Evolutionary conservation across 2,888 invertebrate genomes (phyloP), one percentile per base, ranked within the genome.

Genomic region (Ischnus inquisitorius): DNA sequence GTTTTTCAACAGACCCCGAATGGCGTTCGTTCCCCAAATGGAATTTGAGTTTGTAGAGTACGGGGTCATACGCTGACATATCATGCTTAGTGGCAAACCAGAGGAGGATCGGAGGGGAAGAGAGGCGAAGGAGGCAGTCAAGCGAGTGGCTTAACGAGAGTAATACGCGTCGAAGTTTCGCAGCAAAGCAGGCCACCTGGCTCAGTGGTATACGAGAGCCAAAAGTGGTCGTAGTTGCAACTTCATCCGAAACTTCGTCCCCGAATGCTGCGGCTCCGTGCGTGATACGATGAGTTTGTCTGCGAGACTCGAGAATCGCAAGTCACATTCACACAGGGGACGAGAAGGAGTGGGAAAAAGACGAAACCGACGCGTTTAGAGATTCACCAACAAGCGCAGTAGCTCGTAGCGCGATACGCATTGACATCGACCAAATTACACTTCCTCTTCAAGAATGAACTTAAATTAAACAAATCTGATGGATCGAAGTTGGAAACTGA

Each of bases 131-230:
- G 64, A 79, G 19, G 28, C 54, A 57, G 22, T 64, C 79, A 83
- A 64, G 83, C 62, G 41, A 64, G 54, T 80, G 86, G 88, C 89
- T 90, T 90, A 91, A 91, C 89, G 88, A 90, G 89, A 87, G 88
- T 89, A 91, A 91, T 91, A 89, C 89, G 87, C 88, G 88, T 91
- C 90, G 87, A 91, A 91, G 90, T 91, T 90, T 82, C 57, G 25
- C 82, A 85, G 85, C 76, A 86, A 88, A 89, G 87, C 83, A 80
- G 86, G 83, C 82, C 84, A 79, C 75, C 84, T 81, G 85, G 87
- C 86, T 87, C 86, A 87, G 46, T 4, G 41, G 34, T 28, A 64
- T 28, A 64, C 39, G 65, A n/a, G 57, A 19, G 68, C 39, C 46
- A 60, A 28, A 19, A 39, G 68, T 64, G 34, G 43, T 19, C 64